phyloP scores from a whole-genome alignment of 2,797 vertebrate species.

The Prionace glauca region DNA sequence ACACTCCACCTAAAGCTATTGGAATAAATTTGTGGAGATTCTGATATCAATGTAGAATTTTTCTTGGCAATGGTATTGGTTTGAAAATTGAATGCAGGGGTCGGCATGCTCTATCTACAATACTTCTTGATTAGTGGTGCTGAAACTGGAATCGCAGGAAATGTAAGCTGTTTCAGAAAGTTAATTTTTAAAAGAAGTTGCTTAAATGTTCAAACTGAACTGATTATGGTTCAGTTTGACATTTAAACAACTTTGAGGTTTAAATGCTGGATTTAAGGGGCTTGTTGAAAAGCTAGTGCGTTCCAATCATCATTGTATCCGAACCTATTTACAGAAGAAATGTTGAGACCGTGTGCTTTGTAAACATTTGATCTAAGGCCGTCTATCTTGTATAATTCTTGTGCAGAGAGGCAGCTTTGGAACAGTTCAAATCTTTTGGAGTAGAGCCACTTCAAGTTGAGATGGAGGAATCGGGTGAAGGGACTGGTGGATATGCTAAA shows the following conservation, averaged over 20 bases:
- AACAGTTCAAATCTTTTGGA: constrained; percentile 69
- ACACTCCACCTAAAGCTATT: neutral
- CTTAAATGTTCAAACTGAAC: neutral
- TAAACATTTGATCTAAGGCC: neutral
- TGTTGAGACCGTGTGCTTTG: neutral
- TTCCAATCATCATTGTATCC: neutral
- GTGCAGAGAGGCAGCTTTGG: constrained; percentile 59
- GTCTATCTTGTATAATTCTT: constrained; percentile 18
- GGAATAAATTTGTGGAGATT: neutral
- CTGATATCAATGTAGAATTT: neutral
- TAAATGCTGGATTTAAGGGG: neutral
- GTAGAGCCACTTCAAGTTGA: constrained; percentile 62
- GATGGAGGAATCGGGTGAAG: constrained; percentile 60
- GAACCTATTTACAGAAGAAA: neutral
- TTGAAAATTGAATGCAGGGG: neutral
- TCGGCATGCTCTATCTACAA: too few species aligned
- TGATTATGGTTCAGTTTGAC: neutral
- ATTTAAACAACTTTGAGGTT: neutral
- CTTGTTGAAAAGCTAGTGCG: neutral
- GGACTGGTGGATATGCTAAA: constrained; percentile 65
- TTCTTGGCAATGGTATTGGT: neutral
- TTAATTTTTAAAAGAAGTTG: neutral
- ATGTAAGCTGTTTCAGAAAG: neutral
- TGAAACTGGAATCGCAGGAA: neutral
- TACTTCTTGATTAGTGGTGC: neutral